These are phyloP conservation scores for Ophiodon elongatus DNA, from an alignment of 2,113 vertebrate species.

Conservation along the genomic window DNA sequence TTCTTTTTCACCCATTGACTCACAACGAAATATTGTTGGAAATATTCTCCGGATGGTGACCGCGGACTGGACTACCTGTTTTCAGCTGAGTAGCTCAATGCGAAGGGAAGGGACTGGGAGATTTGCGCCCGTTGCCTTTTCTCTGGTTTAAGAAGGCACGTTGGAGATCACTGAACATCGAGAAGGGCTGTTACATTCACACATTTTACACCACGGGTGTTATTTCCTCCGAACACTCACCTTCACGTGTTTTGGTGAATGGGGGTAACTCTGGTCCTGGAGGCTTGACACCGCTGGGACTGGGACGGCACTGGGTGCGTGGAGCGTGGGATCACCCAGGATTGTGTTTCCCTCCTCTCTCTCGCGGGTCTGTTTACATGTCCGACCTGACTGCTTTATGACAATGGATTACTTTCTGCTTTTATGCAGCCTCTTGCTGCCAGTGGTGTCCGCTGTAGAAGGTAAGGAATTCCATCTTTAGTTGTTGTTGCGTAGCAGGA, in stretches of 20 bases:
- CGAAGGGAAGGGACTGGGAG: slow-evolving; percentile 51
- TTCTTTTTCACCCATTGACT: neutral
- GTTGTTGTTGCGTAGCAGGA: slow-evolving; percentile 19
- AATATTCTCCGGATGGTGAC: slow-evolving; percentile 69
- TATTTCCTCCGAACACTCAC: slow-evolving; percentile 37
- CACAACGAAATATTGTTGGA: slow-evolving; percentile 45
- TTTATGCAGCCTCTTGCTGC: slow-evolving; percentile 85
- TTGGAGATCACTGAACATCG: slow-evolving; percentile 50
- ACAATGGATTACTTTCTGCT: slow-evolving; percentile 89
- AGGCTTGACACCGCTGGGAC: slow-evolving; percentile 71
- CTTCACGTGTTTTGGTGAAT: slow-evolving; percentile 69
- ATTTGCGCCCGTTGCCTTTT: slow-evolving; percentile 44
- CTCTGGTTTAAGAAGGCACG: slow-evolving; percentile 46
- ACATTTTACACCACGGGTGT: slow-evolving; percentile 15
- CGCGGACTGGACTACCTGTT: slow-evolving; percentile 69
- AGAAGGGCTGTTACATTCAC: slow-evolving; percentile 33
- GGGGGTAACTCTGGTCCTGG: slow-evolving; percentile 71
- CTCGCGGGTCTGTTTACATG: slow-evolving; percentile 81
- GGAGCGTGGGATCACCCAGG: slow-evolving; percentile 72
- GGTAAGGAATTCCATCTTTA: slow-evolving; percentile 76
- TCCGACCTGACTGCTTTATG: slow-evolving; percentile 79
- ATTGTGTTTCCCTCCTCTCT: slow-evolving; percentile 67
- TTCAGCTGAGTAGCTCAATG: slow-evolving; percentile 43
- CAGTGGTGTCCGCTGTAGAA: slow-evolving; percentile 82
- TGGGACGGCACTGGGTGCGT: slow-evolving; percentile 69